Evolutionary conservation across 2,113 vertebrate genomes (phyloP), one percentile per base, ranked within the genome.

Genomic region (Castor canadensis): DNA sequence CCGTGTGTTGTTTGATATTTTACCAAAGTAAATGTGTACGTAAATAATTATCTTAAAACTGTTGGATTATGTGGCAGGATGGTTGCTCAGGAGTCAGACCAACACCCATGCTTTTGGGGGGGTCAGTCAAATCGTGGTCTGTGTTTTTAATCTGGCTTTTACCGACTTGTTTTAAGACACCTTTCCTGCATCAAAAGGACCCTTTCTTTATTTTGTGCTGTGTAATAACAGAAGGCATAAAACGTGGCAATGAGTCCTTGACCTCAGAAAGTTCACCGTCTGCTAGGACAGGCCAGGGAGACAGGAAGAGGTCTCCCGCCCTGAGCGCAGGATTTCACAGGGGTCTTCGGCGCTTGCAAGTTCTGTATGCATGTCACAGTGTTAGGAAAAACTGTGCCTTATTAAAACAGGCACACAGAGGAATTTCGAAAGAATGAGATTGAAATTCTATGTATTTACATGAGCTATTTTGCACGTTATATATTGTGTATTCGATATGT

Each of bases 11-110:
- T 71, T 93, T 96, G 87, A 75, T 83, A 66, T 38, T 93, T 93
- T 54, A 72, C 90, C 92, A 81, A 93, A 77, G 75, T 84, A 97
- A 93, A 94, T 73, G 87, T 26, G 32, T 67, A 16, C 75, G n/a
- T 47, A 73, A 89, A 69, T 77, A 43, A 91, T 89, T 32, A 58
- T 93, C 64, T 95, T 91, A 89, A 64, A 87, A 24, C 60, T 12
- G 30, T 9, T 32, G 79, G 85, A 28, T 47, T 35, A 19, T 72
- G 67, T 1, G 9, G 40, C 64, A 62, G 47, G 54, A 4, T 9
- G 47, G 28, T 26, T 13, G 15, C 19, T 22, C 20, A 12, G 9
- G 64, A 71, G 40, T 54, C 28, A 60, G 75, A 91, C 83, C 54
- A 26, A n/a, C n/a, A 40, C 20, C 60, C 11, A 6, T 17, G 24